Evolutionary conservation across 2,888 invertebrate genomes (phyloP).

Genomic region (Clostera curtula): DNA sequence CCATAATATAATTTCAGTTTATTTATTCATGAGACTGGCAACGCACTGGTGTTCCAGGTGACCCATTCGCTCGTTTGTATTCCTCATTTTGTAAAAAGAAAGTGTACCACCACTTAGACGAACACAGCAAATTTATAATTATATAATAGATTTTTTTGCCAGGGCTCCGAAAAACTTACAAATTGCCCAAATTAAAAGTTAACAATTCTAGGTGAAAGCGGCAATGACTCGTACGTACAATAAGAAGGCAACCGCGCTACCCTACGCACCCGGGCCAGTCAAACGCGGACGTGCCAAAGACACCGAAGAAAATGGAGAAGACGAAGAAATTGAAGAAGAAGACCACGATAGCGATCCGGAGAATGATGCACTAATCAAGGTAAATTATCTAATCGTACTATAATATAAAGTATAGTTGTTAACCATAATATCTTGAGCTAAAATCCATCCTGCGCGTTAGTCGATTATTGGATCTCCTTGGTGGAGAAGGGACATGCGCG

Average conservation of each 20-base stretch:
- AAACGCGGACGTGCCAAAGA: slow-evolving; percentile 75
- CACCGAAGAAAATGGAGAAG: slow-evolving; percentile 35
- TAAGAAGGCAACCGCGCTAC: slow-evolving; percentile 84
- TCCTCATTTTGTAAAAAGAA: neutral
- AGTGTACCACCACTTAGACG: neutral
- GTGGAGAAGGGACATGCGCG: too few species aligned
- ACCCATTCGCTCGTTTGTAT: too few species aligned
- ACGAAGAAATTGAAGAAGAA: slow-evolving; percentile 46
- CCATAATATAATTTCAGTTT: too few species aligned
- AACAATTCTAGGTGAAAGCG: slow-evolving; percentile 82
- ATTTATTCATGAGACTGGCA: too few species aligned
- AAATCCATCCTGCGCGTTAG: too few species aligned
- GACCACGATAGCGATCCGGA: slow-evolving; percentile 77
- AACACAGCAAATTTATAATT: neutral
- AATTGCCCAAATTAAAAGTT: neutral
- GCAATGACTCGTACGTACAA: slow-evolving; percentile 96
- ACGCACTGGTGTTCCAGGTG: too few species aligned
- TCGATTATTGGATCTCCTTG: too few species aligned
- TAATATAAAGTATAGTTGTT: neutral
- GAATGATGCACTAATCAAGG: slow-evolving; percentile 87
- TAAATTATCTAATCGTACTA: slow-evolving; percentile 26
- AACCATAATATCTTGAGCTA: neutral
- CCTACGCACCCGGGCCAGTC: slow-evolving; percentile 81
- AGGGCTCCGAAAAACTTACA: too few species aligned
- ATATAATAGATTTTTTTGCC: too few species aligned